Base-by-base conservation (phyloP, 2,888 invertebrate genomes). In the Choreutis nemorana region DNA sequence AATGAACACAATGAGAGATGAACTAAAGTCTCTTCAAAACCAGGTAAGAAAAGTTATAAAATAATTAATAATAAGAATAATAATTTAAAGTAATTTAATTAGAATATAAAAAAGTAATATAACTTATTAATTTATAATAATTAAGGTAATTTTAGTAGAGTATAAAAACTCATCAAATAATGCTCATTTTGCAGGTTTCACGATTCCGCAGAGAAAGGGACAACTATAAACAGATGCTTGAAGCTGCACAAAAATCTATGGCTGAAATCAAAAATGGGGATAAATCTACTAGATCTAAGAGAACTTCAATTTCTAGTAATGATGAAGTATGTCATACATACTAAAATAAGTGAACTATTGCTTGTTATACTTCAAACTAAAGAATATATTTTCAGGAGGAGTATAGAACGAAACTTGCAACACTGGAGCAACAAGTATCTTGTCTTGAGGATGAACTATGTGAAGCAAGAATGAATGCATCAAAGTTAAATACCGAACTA, bases 361-460 rank as follows among this genome's bases (percentile, higher is more conserved):
- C 7, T 5, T 10, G 7, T 12, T 7, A n/a, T n/a, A 11, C 3
- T 2, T 11, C 8, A 14, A 4, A 11, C 10, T 9, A 23, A 23
- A 11, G 8, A 7, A 24, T n/a, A 15, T 15, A 16, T 30, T n/a
- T n/a, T n/a, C 56, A 85, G 56, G 90, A 91, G 56, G 90, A 91
- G 51, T 82, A 83, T 30, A 85, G 86, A 50, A 83, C 78, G 33
- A 88, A 87, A 55, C 83, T 91, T 25, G 85, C 87, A 0, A 81
- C 84, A 8, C 60, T 94, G 37, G 92, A 94, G 53, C 90, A 92
- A 52, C 91, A 94, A 66, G 84, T 93, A 36, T 88, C 89, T 33
- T 87, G 89, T 39, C 82, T 94, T 50, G 94, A 94, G 56, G 94
- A 95, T 61, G 93, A 94, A 56, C 72, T 95, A 16, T 91, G 92